Base-by-base conservation (phyloP, 2,113 vertebrate genomes). In the Mystacornis crossleyi region DNA sequence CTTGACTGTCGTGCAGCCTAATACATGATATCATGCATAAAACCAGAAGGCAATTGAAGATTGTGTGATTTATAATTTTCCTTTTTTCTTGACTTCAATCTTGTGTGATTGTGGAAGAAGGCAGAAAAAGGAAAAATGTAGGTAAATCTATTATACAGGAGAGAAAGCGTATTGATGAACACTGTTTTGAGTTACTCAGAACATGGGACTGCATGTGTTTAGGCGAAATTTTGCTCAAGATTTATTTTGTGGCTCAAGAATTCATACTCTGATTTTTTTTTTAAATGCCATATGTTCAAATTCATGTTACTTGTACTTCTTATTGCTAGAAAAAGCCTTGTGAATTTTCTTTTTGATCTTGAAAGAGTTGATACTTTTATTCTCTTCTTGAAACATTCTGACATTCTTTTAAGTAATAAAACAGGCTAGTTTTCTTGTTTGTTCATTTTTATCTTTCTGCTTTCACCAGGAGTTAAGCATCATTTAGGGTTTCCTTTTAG, bases 1-100 rank as follows among this genome's bases (percentile, higher is more conserved):
- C 50, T 36, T 0, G 2, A 1, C 31, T 65, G 31, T 10, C 0
- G 0, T 47, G 28, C 48, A 45, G 33, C 43, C 51, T 31, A 16
- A n/a, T 8, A 2, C 2, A 4, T 2, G 13, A 17, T 61, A n/a
- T 1, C 33, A 6, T 29, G 18, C 6, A 5, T 9, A 31, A 47
- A 60, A 87, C 19, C 28, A 81, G 18, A 38, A 71, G 17, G 45
- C 36, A 65, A 3, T 13, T 81, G 50, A 66, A 53, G 21, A 17
- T 13, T 28, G 29, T 50, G 14, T n/a, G 38, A 14, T 8, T 26
- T 21, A 6, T 0, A 14, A 10, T 10, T 34, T 33, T 31, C 20
- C 33, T 43, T 20, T 20, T 18, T 1, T 5, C 18, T 43, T 61
- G 9, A 17, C 23, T 45, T 70, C 0, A 1, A 3, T 57, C 12